A percentile compares a stretch with the other conserved stretches of the same genome.
Evolutionary conservation across 2,113 vertebrate species (phyloP).

Genomic region (Nothocercus nigrocapillus): DNA sequence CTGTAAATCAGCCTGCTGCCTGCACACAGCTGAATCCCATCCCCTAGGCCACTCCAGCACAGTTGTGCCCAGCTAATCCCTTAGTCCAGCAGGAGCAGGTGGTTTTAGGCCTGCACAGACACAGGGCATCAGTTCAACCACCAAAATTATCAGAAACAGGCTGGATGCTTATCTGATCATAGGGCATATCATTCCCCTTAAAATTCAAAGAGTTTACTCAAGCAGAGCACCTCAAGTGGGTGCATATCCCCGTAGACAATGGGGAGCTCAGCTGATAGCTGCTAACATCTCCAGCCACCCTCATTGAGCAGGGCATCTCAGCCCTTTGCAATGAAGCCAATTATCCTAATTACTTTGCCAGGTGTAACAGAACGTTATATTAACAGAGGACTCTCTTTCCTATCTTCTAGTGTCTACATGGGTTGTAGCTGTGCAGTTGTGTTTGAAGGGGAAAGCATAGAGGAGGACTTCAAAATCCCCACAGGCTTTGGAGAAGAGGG

Average conservation of each 20-base stretch:
- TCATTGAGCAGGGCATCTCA: not conserved
- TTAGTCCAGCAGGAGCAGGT: not conserved
- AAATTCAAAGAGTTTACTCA: no score
- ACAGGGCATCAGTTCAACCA: not conserved
- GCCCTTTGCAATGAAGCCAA: not conserved
- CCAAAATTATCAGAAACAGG: not conserved
- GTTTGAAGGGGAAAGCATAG: not conserved
- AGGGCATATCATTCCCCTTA: no score
- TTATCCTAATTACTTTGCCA: not conserved
- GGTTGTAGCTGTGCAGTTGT: not conserved
- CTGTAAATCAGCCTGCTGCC: not conserved
- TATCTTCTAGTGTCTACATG: not conserved
- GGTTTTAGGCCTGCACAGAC: not conserved
- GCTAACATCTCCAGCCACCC: not conserved
- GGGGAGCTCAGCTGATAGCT: not conserved
- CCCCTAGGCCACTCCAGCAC: not conserved
- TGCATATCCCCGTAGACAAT: not conserved
- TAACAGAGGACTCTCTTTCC: not conserved
- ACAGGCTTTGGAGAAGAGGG: rapidly evolving
- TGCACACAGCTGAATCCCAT: not conserved
- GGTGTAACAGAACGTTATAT: not conserved
- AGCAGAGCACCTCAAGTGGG: not conserved
- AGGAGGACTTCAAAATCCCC: constrained; percentile 12
- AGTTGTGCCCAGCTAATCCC: not conserved
- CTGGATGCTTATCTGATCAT: not conserved